Base-by-base conservation (phyloP, 2,888 invertebrate species). In the Xylota segnis region DNA sequence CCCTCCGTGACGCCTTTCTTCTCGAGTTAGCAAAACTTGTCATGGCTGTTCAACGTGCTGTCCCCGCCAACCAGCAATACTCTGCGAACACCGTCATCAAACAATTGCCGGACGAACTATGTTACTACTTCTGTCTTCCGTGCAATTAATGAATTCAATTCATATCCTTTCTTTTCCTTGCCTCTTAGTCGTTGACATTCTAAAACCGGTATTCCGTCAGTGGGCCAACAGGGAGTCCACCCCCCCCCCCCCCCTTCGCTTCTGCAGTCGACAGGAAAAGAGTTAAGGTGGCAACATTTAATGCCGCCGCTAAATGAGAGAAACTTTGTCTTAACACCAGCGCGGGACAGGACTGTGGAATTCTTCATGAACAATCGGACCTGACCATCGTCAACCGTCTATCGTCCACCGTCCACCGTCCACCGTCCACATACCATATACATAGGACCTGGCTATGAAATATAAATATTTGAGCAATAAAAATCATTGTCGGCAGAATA, bases 91-190 rank as follows among this genome's bases (percentile, higher is more conserved):
- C 40, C 29, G 16, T 52, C 61, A 40, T 72, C 50, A 74, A 74
- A 43, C 54, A 52, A 74, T 74, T 27, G 76, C 58, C 66, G 78
- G 56, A 40, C 74, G 34, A 74, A 59, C 52, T 32, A 34, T 70
- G 54, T 68, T 68, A 47, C 54, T 61, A 58, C 45, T 61, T 52
- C 54, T 66, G 61, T 66, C 74, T 61, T 82, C 75, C 43, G 59
- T 76, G 71, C 76, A 77, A 72, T 77, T 83, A 83, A 83, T 83
- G 83, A 83, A 72, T 83, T 77, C 72, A 83, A 77, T 83, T 83
- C 72, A 72, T 83, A 66, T 71, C 63, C 34, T 65, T 59, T 50
- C 45, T 34, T 34, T 58, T 29, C 58, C 12, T 43, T 70, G 70
- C 23, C 34, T 23, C 54, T 14, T 16, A 14, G n/a, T 0, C 50